These are phyloP conservation scores for Pluvialis apricaria DNA, from an alignment of 2,113 vertebrate genomes.

Conservation along the genomic window DNA sequence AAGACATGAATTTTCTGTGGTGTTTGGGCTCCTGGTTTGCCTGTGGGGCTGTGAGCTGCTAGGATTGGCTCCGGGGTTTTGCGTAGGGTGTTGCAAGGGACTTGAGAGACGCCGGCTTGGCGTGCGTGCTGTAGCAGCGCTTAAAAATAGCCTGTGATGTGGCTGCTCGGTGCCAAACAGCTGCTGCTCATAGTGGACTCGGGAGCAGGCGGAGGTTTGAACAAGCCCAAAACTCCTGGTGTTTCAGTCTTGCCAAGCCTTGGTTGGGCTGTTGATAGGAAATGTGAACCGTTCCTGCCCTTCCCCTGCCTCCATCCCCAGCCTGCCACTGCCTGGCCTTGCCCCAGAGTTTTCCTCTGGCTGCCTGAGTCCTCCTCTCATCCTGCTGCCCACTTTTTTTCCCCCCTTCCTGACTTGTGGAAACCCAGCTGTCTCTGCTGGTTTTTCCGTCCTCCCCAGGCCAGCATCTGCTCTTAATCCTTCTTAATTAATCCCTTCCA, in stretches of 20 bases:
- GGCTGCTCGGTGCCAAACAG: not conserved
- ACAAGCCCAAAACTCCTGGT: not conserved
- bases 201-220: not conserved
- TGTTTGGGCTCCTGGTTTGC: not conserved
- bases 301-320: not conserved
- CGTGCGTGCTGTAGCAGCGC: not conserved
- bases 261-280: not conserved
- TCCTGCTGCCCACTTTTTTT: not conserved
- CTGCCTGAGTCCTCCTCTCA: not conserved
- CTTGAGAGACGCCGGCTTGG: not conserved
- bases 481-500: slow-evolving; percentile 53
- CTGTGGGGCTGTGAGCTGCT: not conserved
- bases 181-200: not conserved
- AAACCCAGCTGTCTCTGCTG: slow-evolving; percentile 16
- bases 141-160: not conserved
- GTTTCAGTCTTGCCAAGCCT: not conserved
- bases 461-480: slow-evolving; percentile 55
- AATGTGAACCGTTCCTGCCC: accelerated
- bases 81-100: not conserved
- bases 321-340: not conserved
- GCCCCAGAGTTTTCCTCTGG: not conserved
- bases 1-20: not conserved
- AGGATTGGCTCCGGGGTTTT: not conserved
- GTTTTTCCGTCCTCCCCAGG: not conserved
- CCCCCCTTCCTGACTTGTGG: not conserved